Evolutionary conservation across 2,888 invertebrate genomes (phyloP), one percentile per base, ranked within the genome.

Genomic region (Cantharis flavilabris): DNA sequence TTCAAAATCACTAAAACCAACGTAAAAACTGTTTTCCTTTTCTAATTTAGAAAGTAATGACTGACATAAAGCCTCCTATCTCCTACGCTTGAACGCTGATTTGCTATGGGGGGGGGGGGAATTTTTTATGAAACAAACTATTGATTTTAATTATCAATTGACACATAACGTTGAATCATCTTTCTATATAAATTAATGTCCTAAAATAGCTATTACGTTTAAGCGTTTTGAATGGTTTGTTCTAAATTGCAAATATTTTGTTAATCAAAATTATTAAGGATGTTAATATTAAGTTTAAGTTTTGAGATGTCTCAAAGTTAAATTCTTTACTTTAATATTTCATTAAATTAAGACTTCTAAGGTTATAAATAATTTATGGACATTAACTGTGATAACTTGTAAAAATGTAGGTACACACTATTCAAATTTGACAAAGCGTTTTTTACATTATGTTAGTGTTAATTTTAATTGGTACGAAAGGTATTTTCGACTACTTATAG

Each of bases 301-400:
- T 49, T 49, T 5, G 49, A 49, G 7, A 49, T 49, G n/a, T n/a
- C 49, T n/a, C 49, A n/a, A 49, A 49, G 49, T 7, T 49, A n/a
- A n/a, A 49, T 49, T 23, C 0, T 4, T 49, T 49, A 49, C 7
- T n/a, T 49, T 49, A 49, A 7, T 49, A 49, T 49, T 49, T 49
- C n/a, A n/a, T 49, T n/a, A 49, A 49, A n/a, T n/a, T 49, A 49
- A 49, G 49, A 49, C n/a, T 72, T 72, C n/a, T 14, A 49, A 64
- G 30, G 18, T 20, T 65, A 28, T 72, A 18, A 33, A 72, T 16
- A 62, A 49, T 49, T 49, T 49, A 49, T 49, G 73, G 73, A 73
- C 73, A 70, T 73, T 69, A 73, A 73, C 73, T 73, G 73, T 73
- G 73, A 73, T 73, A 72, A 65, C 30, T 28, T 33, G 23, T 13